Evolutionary conservation across 1,140 invertebrate genomes (phyloP), one percentile per base, ranked within the genome.

Genomic region (Drosophila mauritiana): DNA sequence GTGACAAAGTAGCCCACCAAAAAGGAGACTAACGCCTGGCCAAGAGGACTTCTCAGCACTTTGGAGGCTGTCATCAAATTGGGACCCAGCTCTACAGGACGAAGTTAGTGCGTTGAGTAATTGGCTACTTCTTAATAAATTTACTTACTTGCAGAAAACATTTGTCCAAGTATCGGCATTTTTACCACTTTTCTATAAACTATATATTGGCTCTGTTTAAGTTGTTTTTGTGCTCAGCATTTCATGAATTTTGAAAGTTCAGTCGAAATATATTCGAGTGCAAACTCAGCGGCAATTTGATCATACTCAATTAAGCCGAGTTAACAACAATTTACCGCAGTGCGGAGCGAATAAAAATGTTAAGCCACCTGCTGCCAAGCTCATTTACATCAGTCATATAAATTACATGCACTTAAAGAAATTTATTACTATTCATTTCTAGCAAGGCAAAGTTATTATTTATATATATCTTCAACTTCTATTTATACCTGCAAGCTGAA

Each of bases 1-100:
- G 77, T 78, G 13, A 54, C 78, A 56, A 63, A 80, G 53, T 78
- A 86, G 20, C 81, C 77, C 10, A 85, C 8, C 5, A 69, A 25
- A 46, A 85, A 78, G 2, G 73, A 85, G 10, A 85, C 17, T 0
- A 78, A 3, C 8, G 80, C 20, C 42, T 80, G 67, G 1, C 73
- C 42, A 31, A 80, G 11, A 15, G 77, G 73, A 67, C 52, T 85
- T 11, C 22, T 73, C 1, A 85, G 7, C 11, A 63, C 12, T 8
- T 22, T 48, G 0, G 17, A 31, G 10, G 63, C 68, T 8, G 62
- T 45, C 27, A 51, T 34, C 3, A 81, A 25, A 27, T 63, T 68
- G 8, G 49, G 22, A 42, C 37, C 72, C 4, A 52, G 27, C 34
- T 48, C 59, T 67, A 8, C 2, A 15, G 2, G 6, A 4, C 15